A percentile compares a stretch with the other conserved stretches of the same genome.
These are phyloP conservation scores for Echinops telfairi DNA, from an alignment of 2,113 vertebrate genomes.

Conservation along the genomic window DNA sequence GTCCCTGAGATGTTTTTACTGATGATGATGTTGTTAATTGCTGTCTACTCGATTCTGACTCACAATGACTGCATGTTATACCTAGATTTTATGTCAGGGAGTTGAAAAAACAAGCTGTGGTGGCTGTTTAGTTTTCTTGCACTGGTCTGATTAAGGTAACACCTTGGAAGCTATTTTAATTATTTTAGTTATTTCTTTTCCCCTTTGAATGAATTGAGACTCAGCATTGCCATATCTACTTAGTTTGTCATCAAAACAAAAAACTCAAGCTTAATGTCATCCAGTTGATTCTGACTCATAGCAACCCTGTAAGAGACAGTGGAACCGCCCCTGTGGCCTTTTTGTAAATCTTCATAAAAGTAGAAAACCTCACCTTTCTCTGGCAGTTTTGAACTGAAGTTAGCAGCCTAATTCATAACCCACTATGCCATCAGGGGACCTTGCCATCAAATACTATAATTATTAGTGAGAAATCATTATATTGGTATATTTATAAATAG, in stretches of 20 bases:
- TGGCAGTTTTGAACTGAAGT: too few species aligned
- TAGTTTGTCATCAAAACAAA: background rate
- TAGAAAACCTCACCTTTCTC: too few species aligned
- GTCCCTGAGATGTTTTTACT: constrained; percentile 54
- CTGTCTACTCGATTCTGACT: background rate
- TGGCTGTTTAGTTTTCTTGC: constrained; percentile 37
- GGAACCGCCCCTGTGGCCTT: too few species aligned
- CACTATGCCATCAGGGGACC: too few species aligned
- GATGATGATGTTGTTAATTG: background rate
- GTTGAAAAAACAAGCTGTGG: constrained; percentile 2
- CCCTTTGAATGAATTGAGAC: constrained; percentile 26
- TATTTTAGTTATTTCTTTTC: constrained; percentile 14
- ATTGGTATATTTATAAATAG: constrained; percentile 20
- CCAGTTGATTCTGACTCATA: too few species aligned
- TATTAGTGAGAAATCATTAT: constrained; percentile 20
- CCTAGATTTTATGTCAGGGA: constrained; percentile 48
- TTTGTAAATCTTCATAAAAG: too few species aligned
- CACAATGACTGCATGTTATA: background rate
- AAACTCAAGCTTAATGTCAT: too few species aligned
- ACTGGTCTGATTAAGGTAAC: constrained; percentile 35
- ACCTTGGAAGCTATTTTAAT: constrained; percentile 44
- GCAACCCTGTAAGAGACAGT: too few species aligned
- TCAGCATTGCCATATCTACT: constrained; percentile 24
- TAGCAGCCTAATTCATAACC: too few species aligned
- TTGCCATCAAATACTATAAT: background rate